phyloP scores from a whole-genome alignment of 2,797 vertebrate species.

The Leptodactylus fallax region DNA sequence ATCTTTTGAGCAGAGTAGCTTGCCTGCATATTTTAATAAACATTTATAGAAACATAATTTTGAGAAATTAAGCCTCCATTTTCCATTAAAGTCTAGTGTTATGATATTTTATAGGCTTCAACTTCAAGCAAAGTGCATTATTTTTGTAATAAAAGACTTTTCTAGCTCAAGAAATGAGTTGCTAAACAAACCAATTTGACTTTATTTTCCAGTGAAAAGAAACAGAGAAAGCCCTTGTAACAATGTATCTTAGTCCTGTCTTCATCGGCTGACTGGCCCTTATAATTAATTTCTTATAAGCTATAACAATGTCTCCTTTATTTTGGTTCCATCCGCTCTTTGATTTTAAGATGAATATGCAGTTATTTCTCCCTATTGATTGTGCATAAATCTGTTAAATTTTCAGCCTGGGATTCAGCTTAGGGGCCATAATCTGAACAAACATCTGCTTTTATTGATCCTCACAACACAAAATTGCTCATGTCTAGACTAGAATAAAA shows the following conservation, averaged over 20 bases:
- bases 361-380: constrained; percentile 57
- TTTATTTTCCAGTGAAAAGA: constrained; percentile 21
- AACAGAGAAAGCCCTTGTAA: constrained; percentile 26
- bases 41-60: constrained; percentile 13
- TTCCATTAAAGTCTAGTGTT: not conserved
- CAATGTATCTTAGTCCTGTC: constrained; percentile 7
- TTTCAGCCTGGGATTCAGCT: constrained; percentile 48
- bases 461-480: constrained; percentile 56
- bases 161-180: constrained; percentile 3
- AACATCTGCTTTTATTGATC: constrained; percentile 64
- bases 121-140: not conserved
- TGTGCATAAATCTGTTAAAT: constrained; percentile 54
- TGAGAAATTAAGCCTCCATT: not conserved
- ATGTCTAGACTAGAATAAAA: constrained; percentile 63
- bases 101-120: not conserved
- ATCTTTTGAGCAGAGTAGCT: not conserved
- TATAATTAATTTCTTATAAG: constrained; percentile 44
- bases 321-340: constrained; percentile 50
- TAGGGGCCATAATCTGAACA: constrained; percentile 58
- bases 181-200: not conserved
- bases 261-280: not conserved
- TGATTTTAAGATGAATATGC: constrained; percentile 59
- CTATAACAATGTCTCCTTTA: constrained; percentile 27
- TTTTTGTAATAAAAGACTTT: not conserved
- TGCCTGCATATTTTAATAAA: constrained; percentile 12